Conservation (phyloP, 2,797 vertebrate species). For the Siniperca obscura region DNA sequence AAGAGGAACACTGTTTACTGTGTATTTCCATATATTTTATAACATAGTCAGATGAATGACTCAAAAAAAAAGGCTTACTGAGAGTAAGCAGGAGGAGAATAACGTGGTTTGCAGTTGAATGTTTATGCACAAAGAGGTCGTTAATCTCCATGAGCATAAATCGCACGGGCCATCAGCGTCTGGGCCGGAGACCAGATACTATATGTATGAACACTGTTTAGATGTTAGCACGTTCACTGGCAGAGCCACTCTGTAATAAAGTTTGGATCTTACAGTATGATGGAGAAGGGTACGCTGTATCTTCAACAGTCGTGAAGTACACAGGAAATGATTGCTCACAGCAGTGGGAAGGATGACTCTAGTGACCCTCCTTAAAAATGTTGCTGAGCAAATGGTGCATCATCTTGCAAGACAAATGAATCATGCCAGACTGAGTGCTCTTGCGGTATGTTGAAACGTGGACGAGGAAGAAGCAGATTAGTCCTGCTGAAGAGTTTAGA, state of each 20-base stretch:
- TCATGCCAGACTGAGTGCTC: constrained; percentile 43
- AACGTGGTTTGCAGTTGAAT: constrained; percentile 29
- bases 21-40: constrained; percentile 36
- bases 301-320: constrained; percentile 15
- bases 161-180: constrained; percentile 34
- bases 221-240: constrained; percentile 29
- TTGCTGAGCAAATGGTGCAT: constrained; percentile 38
- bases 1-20: constrained; percentile 15
- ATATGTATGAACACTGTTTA: constrained; percentile 23
- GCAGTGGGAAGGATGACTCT: constrained; percentile 48
- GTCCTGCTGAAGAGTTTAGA: neutral
- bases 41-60: constrained; percentile 28
- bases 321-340: constrained; percentile 74
- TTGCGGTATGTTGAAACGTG: constrained; percentile 31
- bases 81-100: constrained; percentile 41
- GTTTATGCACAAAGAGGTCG: constrained; percentile 35
- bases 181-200: constrained; percentile 10
- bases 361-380: constrained; percentile 32
- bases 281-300: neutral
- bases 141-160: constrained; percentile 33
- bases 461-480: neutral
- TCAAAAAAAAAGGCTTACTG: constrained; percentile 29
- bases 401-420: constrained; percentile 57
- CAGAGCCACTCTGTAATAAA: constrained; percentile 22
- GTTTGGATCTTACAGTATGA: constrained; percentile 5